Percentiles rank a stretch among this genome's conserved stretches.
Conservation (phyloP, 2,888 invertebrate species). For the Glaucopsyche alexis region DNA sequence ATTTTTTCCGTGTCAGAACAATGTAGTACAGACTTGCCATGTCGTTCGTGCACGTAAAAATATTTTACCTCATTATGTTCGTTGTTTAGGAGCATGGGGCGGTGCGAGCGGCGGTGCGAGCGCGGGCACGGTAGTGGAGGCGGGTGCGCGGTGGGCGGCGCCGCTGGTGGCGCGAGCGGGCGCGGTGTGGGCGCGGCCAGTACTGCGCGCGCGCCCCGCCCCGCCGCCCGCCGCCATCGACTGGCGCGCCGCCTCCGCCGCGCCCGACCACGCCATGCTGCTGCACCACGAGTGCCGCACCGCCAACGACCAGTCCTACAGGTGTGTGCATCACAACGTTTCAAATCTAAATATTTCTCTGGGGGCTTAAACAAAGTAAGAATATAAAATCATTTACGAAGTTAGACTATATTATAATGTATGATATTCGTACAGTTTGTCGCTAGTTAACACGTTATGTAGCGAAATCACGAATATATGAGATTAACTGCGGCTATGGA, state of each 20-base stretch:
- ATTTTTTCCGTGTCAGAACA: too few species aligned
- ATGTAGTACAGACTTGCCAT: too few species aligned
- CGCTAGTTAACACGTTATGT: too few species aligned
- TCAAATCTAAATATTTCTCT: background rate
- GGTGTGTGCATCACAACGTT: constrained; percentile 43
- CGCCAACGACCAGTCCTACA: constrained; percentile 58
- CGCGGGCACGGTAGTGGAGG: constrained; percentile 52
- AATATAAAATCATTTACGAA: too few species aligned
- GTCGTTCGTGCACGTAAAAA: too few species aligned
- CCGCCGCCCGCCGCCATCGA: constrained; percentile 51
- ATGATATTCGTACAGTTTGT: too few species aligned
- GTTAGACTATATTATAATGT: too few species aligned
- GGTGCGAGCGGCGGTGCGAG: constrained; percentile 29
- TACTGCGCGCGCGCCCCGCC: constrained; percentile 65
- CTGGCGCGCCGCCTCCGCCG: constrained; percentile 52
- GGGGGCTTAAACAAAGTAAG: background rate
- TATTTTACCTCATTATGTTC: background rate
- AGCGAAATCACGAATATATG: too few species aligned
- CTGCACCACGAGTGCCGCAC: constrained; percentile 62
- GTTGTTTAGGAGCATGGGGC: constrained; percentile 35
- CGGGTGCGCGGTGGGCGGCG: constrained; percentile 84
- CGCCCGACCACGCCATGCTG: constrained; percentile 44
- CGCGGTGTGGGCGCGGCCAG: constrained; percentile 87
- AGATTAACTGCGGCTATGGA: too few species aligned
- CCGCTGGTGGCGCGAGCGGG: constrained; percentile 88